Conservation (phyloP, 2,888 invertebrate genomes). For the Poecilobothrus nobilitatus region DNA sequence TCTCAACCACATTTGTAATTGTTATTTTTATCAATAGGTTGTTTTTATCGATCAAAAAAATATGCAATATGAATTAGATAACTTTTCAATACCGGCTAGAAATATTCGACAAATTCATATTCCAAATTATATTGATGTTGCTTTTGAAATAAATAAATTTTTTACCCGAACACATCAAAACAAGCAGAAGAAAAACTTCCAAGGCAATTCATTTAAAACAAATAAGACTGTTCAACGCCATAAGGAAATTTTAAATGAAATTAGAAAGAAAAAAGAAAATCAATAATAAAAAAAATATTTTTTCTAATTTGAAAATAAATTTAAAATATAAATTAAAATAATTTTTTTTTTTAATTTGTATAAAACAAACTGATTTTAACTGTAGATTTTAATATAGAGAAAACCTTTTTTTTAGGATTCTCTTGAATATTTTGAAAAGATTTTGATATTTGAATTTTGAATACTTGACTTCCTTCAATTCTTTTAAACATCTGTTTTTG, state of each 20-base stretch:
- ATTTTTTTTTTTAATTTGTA: too few species aligned
- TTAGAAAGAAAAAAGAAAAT: slow-evolving; percentile 25
- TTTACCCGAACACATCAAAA: slow-evolving; percentile 27
- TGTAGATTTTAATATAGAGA: too few species aligned
- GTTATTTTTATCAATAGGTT: neutral
- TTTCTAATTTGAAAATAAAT: too few species aligned
- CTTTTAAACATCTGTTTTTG: too few species aligned
- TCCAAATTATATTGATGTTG: slow-evolving; percentile 31
- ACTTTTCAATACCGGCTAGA: slow-evolving; percentile 36
- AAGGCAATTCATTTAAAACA: slow-evolving; percentile 29
- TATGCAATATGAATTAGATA: slow-evolving; percentile 35
- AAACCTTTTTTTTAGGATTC: too few species aligned
- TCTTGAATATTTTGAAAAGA: too few species aligned
- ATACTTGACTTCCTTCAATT: too few species aligned
- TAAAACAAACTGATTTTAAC: too few species aligned
- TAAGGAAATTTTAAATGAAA: slow-evolving; percentile 31
- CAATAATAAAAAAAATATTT: too few species aligned
- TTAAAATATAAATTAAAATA: too few species aligned
- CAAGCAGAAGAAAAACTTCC: slow-evolving; percentile 13
- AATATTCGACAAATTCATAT: slow-evolving; percentile 38
- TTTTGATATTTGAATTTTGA: too few species aligned
- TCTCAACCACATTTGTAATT: neutral
- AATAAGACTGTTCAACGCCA: slow-evolving; percentile 33
- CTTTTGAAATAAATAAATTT: slow-evolving; percentile 27
- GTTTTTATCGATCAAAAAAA: slow-evolving; percentile 40